Evolutionary conservation across 2,797 vertebrate genomes (phyloP).

Genomic region (Smutsia temminckii): DNA sequence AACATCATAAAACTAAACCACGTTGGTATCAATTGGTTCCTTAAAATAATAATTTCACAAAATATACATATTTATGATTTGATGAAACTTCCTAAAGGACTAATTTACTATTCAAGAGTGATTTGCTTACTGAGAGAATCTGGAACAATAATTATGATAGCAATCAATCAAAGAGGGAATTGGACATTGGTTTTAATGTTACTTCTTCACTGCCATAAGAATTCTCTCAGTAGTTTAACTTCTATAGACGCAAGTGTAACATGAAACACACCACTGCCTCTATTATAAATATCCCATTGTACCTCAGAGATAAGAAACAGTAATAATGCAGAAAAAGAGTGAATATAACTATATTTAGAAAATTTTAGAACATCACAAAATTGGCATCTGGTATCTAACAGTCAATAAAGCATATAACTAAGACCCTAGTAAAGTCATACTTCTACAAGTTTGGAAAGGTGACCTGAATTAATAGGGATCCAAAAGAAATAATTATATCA

Average conservation of each 20-base stretch:
- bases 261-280: not conserved
- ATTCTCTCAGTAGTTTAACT: not conserved
- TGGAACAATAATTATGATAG: constrained; percentile 30
- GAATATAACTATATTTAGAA: not conserved
- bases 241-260: not conserved
- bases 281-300: not conserved
- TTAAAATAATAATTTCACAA: constrained; percentile 56
- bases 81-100: constrained; percentile 45
- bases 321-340: not conserved
- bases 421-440: not conserved
- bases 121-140: not conserved
- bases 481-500: not conserved
- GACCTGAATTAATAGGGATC: not conserved
- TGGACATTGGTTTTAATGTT: constrained; percentile 33
- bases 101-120: constrained; percentile 27
- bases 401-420: not conserved
- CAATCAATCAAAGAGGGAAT: constrained; percentile 28
- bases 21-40: not conserved
- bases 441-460: not conserved
- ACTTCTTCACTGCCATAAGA: not conserved
- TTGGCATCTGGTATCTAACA: not conserved
- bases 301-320: not conserved
- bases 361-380: not conserved
- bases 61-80: constrained; percentile 16
- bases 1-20: constrained; percentile 26